A percentile compares a stretch with the other conserved stretches of the same genome.
phyloP scores from a whole-genome alignment of 2,113 vertebrate species.

The Phyllopteryx taeniolatus region DNA sequence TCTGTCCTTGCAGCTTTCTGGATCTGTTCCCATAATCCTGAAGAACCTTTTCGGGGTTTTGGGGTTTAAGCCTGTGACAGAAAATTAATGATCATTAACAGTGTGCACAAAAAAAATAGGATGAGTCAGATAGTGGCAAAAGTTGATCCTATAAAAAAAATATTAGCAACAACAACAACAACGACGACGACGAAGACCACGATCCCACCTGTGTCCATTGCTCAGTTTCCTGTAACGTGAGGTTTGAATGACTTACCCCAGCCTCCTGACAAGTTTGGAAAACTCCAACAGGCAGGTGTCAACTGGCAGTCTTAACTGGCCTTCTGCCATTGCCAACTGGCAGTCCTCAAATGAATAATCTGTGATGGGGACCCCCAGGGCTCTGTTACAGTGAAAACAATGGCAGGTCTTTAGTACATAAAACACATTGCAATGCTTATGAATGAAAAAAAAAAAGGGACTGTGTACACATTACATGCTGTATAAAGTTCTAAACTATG shows the following conservation, averaged over 20 bases:
- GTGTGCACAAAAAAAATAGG: neutral
- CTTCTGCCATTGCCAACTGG: constrained; percentile 92
- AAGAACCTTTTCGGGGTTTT: constrained; percentile 80
- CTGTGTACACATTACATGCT: neutral
- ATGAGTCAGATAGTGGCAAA: neutral
- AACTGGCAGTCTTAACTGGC: constrained; percentile 88
- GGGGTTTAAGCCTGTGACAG: constrained; percentile 80
- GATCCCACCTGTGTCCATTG: neutral
- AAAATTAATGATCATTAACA: neutral
- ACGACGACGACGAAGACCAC: neutral
- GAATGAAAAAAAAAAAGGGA: neutral
- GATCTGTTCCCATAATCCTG: constrained; percentile 77
- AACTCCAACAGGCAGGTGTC: constrained; percentile 92
- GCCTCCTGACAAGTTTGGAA: constrained; percentile 87
- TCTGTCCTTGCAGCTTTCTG: constrained; percentile 70
- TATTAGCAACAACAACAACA: neutral
- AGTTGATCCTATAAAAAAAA: neutral
- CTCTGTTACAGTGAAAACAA: constrained; percentile 70
- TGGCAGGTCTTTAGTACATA: constrained; percentile 20
- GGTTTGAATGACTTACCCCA: constrained; percentile 80
- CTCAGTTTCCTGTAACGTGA: constrained; percentile 10
- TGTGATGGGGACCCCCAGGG: constrained; percentile 87
- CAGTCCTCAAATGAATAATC: constrained; percentile 98
- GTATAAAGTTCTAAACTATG: neutral
- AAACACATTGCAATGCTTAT: neutral